phyloP scores from a whole-genome alignment of 1,140 invertebrate genomes.

The Heliconius nattereri region DNA sequence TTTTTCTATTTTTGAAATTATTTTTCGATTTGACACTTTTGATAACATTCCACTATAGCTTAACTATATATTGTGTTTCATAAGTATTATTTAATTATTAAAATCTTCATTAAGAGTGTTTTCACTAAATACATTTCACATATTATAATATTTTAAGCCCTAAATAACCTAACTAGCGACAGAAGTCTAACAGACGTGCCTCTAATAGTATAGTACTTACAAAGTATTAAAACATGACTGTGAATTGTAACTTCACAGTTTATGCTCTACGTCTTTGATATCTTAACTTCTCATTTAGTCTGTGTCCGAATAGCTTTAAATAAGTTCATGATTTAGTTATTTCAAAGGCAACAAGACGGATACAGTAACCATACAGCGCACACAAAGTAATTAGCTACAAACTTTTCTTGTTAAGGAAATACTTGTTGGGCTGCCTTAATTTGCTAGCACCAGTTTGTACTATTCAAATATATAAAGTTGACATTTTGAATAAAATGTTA shows the following conservation, averaged over 20 bases:
- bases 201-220: not conserved
- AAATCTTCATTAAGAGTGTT: too few species aligned
- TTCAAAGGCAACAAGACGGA: slow-evolving; percentile 21
- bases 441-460: slow-evolving; percentile 2
- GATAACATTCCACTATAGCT: too few species aligned
- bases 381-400: slow-evolving; percentile 26
- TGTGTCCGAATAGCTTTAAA: slow-evolving; percentile 3
- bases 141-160: not conserved
- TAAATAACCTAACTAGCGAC: not conserved
- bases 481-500: slow-evolving; percentile 34
- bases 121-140: too few species aligned
- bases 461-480: slow-evolving; percentile 1
- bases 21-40: too few species aligned
- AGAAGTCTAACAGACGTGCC: not conserved
- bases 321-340: slow-evolving; percentile 23
- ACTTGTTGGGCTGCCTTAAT: slow-evolving; percentile 11
- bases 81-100: too few species aligned
- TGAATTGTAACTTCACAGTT: not conserved
- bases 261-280: not conserved
- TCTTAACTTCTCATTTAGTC: not conserved
- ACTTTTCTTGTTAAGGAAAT: slow-evolving; percentile 27
- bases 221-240: not conserved
- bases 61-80: too few species aligned
- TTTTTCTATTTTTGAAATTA: too few species aligned
- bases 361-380: not conserved